Evolutionary conservation across 1,140 invertebrate species (phyloP).

Genomic region (Phymorhynchus buccinoides): DNA sequence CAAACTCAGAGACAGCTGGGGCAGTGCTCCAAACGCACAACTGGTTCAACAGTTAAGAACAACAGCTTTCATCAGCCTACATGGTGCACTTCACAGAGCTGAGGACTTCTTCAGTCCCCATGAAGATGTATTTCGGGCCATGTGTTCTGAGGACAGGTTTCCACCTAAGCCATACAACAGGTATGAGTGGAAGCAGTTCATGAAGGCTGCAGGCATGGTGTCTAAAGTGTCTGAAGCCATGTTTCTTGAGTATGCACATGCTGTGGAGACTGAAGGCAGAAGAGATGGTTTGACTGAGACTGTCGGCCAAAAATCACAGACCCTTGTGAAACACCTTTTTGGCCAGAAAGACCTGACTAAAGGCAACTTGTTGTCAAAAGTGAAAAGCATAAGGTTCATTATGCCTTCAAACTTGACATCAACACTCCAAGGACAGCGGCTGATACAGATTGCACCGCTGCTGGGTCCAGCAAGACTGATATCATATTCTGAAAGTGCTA

Average conservation of each 20-base stretch:
- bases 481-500: conserved; percentile 38
- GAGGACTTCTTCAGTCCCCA: conserved; percentile 26
- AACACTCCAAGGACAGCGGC: neutral
- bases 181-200: neutral
- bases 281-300: neutral
- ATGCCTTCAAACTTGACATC: conserved; percentile 28
- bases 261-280: conserved; percentile 1
- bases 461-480: conserved; percentile 28
- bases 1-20: neutral
- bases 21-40: neutral
- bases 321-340: conserved; percentile 22
- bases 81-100: neutral
- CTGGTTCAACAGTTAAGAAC: neutral
- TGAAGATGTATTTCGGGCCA: neutral
- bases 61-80: conserved; percentile 8
- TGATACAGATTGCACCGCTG: conserved; percentile 16
- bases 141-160: neutral
- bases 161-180: conserved; percentile 8
- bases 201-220: conserved; percentile 17
- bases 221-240: neutral
- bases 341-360: neutral
- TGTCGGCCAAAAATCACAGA: neutral
- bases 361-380: neutral
- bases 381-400: conserved; percentile 49
- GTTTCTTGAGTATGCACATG: conserved; percentile 2